phyloP scores from a whole-genome alignment of 2,888 invertebrate genomes.

The Philonicus albiceps region DNA sequence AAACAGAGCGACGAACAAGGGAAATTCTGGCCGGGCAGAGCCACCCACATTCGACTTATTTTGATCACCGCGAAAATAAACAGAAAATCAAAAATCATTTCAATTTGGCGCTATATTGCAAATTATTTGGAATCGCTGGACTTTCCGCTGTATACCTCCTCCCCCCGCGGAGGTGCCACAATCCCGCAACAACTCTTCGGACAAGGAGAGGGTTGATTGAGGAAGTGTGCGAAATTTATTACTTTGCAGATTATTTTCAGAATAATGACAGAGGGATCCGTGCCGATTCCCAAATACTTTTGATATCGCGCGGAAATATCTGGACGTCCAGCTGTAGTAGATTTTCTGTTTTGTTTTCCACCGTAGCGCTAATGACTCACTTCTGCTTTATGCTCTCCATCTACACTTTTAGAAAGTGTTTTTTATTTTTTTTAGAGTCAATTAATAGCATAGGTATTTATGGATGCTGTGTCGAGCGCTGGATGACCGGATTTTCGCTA shows the following conservation, averaged over 20 bases:
- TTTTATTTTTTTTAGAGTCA: not conserved
- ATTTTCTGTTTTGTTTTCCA: not conserved
- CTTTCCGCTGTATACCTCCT: not conserved
- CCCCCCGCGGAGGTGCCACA: not conserved
- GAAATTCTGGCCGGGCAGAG: not conserved
- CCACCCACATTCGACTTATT: conserved; percentile 32
- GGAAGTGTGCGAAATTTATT: not conserved
- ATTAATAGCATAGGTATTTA: not conserved
- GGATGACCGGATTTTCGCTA: not conserved
- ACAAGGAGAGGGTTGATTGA: not conserved
- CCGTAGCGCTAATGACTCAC: not conserved
- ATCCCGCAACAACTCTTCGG: not conserved
- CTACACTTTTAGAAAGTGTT: not conserved
- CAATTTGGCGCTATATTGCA: not conserved
- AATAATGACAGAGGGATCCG: not conserved
- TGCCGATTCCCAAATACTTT: not conserved
- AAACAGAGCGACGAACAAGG: not conserved
- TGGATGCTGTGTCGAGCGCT: not conserved
- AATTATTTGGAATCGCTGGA: not conserved
- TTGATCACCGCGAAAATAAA: conserved; percentile 26
- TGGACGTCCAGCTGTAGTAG: not conserved
- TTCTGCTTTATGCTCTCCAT: not conserved
- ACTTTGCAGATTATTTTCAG: not conserved
- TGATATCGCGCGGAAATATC: not conserved
- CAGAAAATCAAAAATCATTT: conserved; percentile 9